Evolutionary conservation across 2,888 invertebrate genomes (phyloP).

Genomic region (Eulithis testata): DNA sequence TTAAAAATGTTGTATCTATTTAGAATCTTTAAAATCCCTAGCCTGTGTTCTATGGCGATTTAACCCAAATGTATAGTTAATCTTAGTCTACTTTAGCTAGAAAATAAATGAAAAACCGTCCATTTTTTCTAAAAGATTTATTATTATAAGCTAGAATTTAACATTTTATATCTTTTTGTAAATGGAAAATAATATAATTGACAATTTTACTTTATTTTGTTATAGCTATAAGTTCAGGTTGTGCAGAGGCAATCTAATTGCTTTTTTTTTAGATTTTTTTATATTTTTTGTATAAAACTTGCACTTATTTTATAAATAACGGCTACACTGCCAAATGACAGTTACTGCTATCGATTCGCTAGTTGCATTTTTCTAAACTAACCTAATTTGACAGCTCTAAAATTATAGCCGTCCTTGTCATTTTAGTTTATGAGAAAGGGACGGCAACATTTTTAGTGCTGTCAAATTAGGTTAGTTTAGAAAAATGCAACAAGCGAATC

Average conservation of each 20-base stretch:
- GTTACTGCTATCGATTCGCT: no score
- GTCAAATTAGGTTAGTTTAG: no score
- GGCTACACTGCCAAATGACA: slow-evolving; percentile 39
- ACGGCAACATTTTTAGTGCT: no score
- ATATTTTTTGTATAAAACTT: slow-evolving; percentile 51
- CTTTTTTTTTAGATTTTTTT: slow-evolving; percentile 53
- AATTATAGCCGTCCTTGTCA: no score
- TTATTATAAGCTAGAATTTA: slow-evolving; percentile 47
- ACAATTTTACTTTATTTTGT: slow-evolving; percentile 37
- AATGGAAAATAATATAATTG: slow-evolving; percentile 41
- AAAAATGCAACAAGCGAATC: no score
- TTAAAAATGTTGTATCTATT: not conserved
- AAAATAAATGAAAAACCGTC: slow-evolving; percentile 61
- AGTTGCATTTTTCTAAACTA: no score
- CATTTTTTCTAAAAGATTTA: slow-evolving; percentile 56
- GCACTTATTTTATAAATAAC: slow-evolving; percentile 34
- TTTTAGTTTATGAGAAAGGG: no score
- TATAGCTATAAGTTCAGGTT: slow-evolving; percentile 60
- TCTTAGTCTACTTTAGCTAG: slow-evolving; percentile 47
- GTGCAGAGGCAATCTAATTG: slow-evolving; percentile 77
- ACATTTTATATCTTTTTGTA: slow-evolving; percentile 53
- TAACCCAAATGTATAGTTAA: slow-evolving; percentile 77
- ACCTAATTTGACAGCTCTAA: no score
- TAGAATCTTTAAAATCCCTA: not conserved
- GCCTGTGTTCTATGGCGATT: slow-evolving; percentile 46